Evolutionary conservation across 2,888 invertebrate species (phyloP).

Genomic region (Heliconius charithonia): DNA sequence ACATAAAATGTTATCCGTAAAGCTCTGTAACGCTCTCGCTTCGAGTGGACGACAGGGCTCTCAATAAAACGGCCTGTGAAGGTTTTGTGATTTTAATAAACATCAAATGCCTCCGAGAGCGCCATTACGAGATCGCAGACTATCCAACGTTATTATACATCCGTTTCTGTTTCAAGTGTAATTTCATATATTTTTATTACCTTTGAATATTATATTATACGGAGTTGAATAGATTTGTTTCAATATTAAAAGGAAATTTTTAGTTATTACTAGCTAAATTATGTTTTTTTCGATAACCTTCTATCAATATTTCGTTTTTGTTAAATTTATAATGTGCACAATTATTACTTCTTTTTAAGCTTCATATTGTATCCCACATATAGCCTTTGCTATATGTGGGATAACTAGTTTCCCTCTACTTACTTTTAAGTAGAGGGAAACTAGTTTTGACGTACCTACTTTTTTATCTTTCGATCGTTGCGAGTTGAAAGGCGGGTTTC

Average conservation of each 20-base stretch:
- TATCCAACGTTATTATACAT: constrained; percentile 30
- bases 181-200: constrained; percentile 18
- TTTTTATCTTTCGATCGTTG: no score
- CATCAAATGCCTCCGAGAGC: constrained; percentile 54
- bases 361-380: no score
- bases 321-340: no score
- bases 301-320: no score
- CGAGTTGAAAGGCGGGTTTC: no score
- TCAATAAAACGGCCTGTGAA: constrained; percentile 51
- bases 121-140: constrained; percentile 46
- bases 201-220: constrained; percentile 12
- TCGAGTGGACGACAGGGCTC: constrained; percentile 13
- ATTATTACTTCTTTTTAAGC: no score
- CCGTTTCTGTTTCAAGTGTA: constrained; percentile 15
- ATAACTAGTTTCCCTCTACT: no score
- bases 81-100: constrained; percentile 73
- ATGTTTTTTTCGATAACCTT: no score
- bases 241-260: background rate
- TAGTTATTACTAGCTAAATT: background rate
- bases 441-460: no score
- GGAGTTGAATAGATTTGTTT: background rate
- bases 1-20: background rate
- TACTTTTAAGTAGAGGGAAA: no score
- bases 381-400: no score
- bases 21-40: background rate